phyloP scores from a whole-genome alignment of 2,113 vertebrate genomes.

The Oreochromis aureus region DNA sequence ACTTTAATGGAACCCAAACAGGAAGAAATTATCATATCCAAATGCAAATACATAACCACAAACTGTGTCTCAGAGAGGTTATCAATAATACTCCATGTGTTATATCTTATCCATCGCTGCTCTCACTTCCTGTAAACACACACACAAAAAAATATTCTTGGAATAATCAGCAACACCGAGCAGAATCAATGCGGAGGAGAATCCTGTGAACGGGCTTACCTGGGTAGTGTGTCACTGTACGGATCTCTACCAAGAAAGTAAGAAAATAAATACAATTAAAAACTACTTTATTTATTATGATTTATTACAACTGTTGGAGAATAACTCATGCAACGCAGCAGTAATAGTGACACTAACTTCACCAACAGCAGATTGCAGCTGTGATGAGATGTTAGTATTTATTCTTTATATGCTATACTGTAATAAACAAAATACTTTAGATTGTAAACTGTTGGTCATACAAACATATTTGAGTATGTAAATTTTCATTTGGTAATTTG shows the following conservation, averaged over 20 bases:
- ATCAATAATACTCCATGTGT: neutral
- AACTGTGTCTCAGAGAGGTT: neutral
- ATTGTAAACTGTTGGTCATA: neutral
- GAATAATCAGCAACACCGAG: neutral
- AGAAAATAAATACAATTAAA: neutral
- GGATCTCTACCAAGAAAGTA: slow-evolving; percentile 56
- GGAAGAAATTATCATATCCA: neutral
- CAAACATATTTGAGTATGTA: neutral
- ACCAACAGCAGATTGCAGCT: neutral
- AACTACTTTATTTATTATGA: neutral
- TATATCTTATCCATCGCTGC: neutral
- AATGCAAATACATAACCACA: slow-evolving; percentile 9
- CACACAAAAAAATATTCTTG: neutral
- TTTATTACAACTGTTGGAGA: neutral
- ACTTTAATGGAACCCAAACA: neutral
- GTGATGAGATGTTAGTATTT: neutral
- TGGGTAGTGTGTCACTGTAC: slow-evolving; percentile 67
- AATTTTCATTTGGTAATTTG: neutral
- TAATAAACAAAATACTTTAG: neutral
- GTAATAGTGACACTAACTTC: neutral
- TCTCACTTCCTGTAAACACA: slow-evolving; percentile 34
- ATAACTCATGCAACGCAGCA: neutral
- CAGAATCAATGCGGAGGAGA: neutral
- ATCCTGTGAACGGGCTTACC: slow-evolving; percentile 35
- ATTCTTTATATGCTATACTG: neutral